Conservation (phyloP, 2,888 invertebrate genomes). For the Terebella lapidaria region DNA sequence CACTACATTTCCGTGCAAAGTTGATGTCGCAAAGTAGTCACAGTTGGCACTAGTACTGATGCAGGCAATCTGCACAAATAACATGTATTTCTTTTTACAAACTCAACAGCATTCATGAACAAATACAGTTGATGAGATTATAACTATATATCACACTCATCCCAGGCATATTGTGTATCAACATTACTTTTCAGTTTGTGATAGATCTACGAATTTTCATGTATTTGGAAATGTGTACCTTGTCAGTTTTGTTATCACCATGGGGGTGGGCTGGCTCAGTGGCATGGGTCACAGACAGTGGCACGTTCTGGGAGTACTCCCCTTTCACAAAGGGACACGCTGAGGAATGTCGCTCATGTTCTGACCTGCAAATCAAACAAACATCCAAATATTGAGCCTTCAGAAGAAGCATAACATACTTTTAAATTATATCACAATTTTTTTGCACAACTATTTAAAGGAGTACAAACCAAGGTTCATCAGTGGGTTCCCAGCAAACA, state of each 20-base stretch:
- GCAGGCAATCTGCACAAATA: slow-evolving; percentile 37
- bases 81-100: not conserved
- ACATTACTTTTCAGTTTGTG: no score
- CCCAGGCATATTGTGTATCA: no score
- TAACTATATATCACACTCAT: no score
- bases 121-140: no score
- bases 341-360: slow-evolving; percentile 90
- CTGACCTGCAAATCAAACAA: slow-evolving; percentile 62
- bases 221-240: no score
- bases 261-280: slow-evolving; percentile 70
- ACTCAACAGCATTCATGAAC: no score
- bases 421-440: no score
- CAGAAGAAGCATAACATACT: no score
- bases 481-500: slow-evolving; percentile 94
- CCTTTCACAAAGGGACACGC: slow-evolving; percentile 90
- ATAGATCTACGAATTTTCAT: no score
- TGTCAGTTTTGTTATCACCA: slow-evolving; percentile 35
- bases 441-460: no score
- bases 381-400: no score
- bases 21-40: slow-evolving; percentile 57
- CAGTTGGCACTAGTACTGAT: slow-evolving; percentile 55
- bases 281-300: slow-evolving; percentile 73
- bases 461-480: slow-evolving; percentile 96
- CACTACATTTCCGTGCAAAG: slow-evolving; percentile 61
- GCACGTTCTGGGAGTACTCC: slow-evolving; percentile 92